Base-by-base conservation (phyloP, 1,140 invertebrate species). In the Steinernema feltiae region DNA sequence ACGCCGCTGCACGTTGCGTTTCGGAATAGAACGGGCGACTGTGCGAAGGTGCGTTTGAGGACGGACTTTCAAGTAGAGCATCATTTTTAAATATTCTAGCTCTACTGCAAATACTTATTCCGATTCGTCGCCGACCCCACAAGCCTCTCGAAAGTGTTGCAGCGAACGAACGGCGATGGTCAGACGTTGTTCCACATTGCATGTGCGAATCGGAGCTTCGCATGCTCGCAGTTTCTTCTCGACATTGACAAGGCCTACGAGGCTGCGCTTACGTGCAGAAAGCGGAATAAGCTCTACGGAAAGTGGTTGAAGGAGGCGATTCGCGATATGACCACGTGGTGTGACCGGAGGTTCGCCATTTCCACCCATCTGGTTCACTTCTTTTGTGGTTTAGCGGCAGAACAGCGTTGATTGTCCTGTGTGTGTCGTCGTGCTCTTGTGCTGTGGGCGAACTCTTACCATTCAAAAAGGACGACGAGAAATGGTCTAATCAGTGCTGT, bases 171-270 rank as follows among this genome's bases (percentile, higher is more conserved):
- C 24, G 24, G 12, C 12, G 53, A 63, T 27, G 12, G 12, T 21
- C 53, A 63, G 7, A 63, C 53, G 53, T 21, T 63, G 53, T 63
- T 63, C 53, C 53, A 63, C 53, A 3, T 63, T 3, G 53, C 53
- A 21, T 7, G 7, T 7, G 53, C 53, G 3, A 63, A 21, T 21
- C 53, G 53, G 24, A 27, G 12, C 12, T n/a, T 21, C 24, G 12
- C 7, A 3, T 63, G 53, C 53, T 63, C 7, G 7, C 15, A 63
- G 53, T 3, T 63, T 3, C 12, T 63, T 3, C 53, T 63, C 12
- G 53, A 63, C 12, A 27, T 63, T 3, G 53, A 63, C 53, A 63
- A 63, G 53, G 7, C 24, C 53, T 63, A 63, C 53, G 53, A 63
- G 24, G 24, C 53, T 3, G 3, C 53, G 53, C 7, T 15, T 7